Base-by-base conservation (phyloP, 1,140 invertebrate genomes). In the Oryzaephilus surinamensis region DNA sequence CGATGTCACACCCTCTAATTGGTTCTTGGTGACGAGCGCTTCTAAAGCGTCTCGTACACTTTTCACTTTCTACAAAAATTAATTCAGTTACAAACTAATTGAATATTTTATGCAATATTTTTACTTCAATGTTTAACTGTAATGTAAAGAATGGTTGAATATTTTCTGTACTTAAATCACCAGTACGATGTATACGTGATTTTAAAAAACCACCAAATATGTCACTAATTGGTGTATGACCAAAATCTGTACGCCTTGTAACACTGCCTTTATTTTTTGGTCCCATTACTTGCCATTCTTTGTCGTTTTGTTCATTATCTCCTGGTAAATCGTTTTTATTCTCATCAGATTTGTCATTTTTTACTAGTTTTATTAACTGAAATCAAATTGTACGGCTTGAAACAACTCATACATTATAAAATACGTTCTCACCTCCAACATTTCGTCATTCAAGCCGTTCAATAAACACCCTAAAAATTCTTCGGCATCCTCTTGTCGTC, bases 371-470 rank as follows among this genome's bases (percentile, higher is more conserved):
- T n/a, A n/a, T n/a, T n/a, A n/a, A n/a, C n/a, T n/a, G n/a, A n/a
- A n/a, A n/a, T n/a, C n/a, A n/a, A n/a, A n/a, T n/a, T n/a, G n/a
- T n/a, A n/a, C n/a, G n/a, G n/a, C n/a, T n/a, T n/a, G n/a, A n/a
- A n/a, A n/a, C n/a, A n/a, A n/a, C n/a, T n/a, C n/a, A n/a, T n/a
- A n/a, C n/a, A n/a, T n/a, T n/a, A n/a, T n/a, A n/a, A 45, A 37
- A 21, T 14, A 28, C 28, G 5, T 4, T 2, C 10, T 45, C 55
- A 86, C 81, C 64, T 90, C 84, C 0, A 91, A 65, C 90, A 97
- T 95, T 68, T 97, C 93, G 63, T 97, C 93, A 62, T 95, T 92
- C 19, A 97, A 73, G 18, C 84, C 84, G 64, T 97, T 96, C 1
- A 96, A 71, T 30, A 97, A 69, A 64, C 84, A 92, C 8, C 85